These are phyloP conservation scores for Brachyopa scutellaris DNA, from an alignment of 2,888 invertebrate species.

Conservation along the genomic window DNA sequence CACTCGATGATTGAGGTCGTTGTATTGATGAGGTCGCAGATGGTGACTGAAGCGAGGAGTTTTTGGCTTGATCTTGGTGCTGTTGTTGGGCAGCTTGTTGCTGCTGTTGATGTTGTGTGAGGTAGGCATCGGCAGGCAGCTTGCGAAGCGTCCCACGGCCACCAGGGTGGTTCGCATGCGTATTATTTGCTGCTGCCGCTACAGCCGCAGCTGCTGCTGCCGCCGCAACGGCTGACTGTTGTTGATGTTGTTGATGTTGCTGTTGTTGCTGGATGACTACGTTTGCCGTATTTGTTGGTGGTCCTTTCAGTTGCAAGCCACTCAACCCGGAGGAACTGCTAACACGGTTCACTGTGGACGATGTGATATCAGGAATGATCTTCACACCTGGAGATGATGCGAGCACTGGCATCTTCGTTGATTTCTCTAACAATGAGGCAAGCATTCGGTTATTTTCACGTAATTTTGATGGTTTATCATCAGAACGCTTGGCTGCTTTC, in stretches of 20 bases:
- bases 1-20: conserved; percentile 74
- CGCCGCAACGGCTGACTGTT: conserved; percentile 45
- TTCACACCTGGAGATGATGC: conserved; percentile 80
- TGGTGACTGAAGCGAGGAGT: conserved; percentile 74
- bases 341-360: conserved; percentile 77
- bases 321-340: conserved; percentile 73
- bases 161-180: conserved; percentile 57
- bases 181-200: conserved; percentile 59
- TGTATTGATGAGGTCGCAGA: conserved; percentile 74
- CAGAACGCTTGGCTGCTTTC: conserved; percentile 79
- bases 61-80: conserved; percentile 76
- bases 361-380: conserved; percentile 81
- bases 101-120: conserved; percentile 78
- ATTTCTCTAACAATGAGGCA: conserved; percentile 90
- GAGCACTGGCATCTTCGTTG: conserved; percentile 85
- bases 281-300: conserved; percentile 75
- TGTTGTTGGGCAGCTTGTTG: conserved; percentile 74
- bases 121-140: conserved; percentile 81
- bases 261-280: conserved; percentile 76
- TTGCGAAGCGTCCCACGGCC: conserved; percentile 74
- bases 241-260: conserved; percentile 74
- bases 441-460: conserved; percentile 93
- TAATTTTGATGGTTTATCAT: conserved; percentile 85
- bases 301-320: conserved; percentile 60
- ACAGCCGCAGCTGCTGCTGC: conserved; percentile 57